Evolutionary conservation across 1,140 invertebrate genomes (phyloP), one percentile per base, ranked within the genome.

Genomic region (Lordiphosa collinella): DNA sequence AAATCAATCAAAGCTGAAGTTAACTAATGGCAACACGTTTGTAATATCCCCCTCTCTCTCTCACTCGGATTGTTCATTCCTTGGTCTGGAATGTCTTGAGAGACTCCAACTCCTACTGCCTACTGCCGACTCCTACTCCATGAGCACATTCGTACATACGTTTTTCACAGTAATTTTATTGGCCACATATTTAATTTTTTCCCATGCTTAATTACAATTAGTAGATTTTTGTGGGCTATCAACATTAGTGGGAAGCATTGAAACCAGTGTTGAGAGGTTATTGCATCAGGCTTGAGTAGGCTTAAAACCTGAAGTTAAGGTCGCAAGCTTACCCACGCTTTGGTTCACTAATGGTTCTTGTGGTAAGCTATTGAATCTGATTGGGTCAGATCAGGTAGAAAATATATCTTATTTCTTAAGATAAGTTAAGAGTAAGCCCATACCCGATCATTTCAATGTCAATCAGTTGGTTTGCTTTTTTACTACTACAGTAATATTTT

Each of bases 1-100:
- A 88, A 88, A 87, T 88, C 86, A 88, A 88, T 88, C 86, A 88
- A 88, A 88, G 80, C 80, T 88, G 86, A 88, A 88, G 86, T 86
- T 88, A 88, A 88, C 86, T 88, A 88, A 88, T 88, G 86, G 86
- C 86, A 85, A 87, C 85, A 84, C 85, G 79, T 87, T 87, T 87
- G 85, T 87, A 87, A 80, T 80, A 68, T 67, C 68, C 51, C 67
- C 44, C n/a, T 49, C 58, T 38, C 22, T 48, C 12, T 49, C 56
- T 56, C 41, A 48, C 10, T 58, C 52, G 22, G 22, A 7, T 46
- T 37, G 43, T 63, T 49, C 51, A 41, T 51, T 47, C 32, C 46
- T 40, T 32, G 44, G 69, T 49, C 54, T 69, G 75, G 75, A 69
- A 79, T 79, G 62, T 66, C 57, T 55, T 55, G 35, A 22, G 37